Conservation (phyloP, 2,888 invertebrate species). For the Cephus rjabovi region DNA sequence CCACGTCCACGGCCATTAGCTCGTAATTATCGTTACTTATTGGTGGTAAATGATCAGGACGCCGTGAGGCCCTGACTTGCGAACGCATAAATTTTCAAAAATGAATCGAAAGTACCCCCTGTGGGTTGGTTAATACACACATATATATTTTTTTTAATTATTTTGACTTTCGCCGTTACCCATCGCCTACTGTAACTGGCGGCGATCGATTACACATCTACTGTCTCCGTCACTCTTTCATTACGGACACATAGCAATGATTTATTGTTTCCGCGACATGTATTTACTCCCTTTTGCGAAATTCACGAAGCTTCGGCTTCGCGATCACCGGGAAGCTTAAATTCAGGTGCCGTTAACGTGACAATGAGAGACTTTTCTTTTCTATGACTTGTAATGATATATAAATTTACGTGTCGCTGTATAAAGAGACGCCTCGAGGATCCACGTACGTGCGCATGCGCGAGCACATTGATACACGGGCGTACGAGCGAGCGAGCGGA, state of each 20-base stretch:
- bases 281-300: background rate
- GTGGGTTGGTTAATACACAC: slow-evolving; percentile 5
- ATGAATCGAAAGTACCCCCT: slow-evolving; percentile 27
- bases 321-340: background rate
- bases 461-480: background rate
- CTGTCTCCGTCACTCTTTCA: background rate
- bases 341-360: background rate
- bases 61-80: slow-evolving; percentile 10
- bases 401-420: slow-evolving; percentile 4
- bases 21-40: slow-evolving; percentile 65
- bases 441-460: background rate
- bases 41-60: slow-evolving; percentile 42
- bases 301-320: background rate
- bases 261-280: background rate
- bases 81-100: slow-evolving; percentile 44
- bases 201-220: background rate
- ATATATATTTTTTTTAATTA: slow-evolving; percentile 18
- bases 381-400: background rate
- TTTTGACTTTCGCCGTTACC: slow-evolving; percentile 14
- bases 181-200: background rate
- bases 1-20: slow-evolving; percentile 50
- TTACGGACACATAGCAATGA: background rate
- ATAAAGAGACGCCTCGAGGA: background rate
- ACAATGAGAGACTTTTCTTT: background rate
- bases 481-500: background rate